Percentiles rank a stretch among this genome's conserved stretches.
These are phyloP conservation scores for Bolborhynchus lineola DNA, from an alignment of 2,113 vertebrate species.

Conservation along the genomic window DNA sequence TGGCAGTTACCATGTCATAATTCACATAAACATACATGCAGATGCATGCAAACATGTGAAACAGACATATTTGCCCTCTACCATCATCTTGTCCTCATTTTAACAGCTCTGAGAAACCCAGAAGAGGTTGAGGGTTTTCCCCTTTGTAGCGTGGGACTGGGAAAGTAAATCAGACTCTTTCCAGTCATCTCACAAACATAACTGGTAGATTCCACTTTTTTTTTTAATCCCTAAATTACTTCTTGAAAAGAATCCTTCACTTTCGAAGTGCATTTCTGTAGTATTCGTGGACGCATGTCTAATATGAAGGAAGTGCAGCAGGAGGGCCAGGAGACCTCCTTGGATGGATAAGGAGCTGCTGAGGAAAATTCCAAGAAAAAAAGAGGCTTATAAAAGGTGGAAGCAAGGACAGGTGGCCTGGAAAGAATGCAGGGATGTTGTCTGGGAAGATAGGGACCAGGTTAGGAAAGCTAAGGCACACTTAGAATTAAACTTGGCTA, in stretches of 20 bases:
- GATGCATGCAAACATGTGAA: not conserved
- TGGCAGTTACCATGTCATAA: not conserved
- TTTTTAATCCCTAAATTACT: not conserved
- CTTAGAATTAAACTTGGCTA: too few species aligned
- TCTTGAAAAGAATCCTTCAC: not conserved
- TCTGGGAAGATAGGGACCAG: too few species aligned
- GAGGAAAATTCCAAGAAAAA: too few species aligned
- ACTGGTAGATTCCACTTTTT: too few species aligned
- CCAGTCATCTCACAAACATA: not conserved
- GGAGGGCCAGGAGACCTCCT: too few species aligned
- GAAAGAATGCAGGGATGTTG: too few species aligned
- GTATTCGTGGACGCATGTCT: not conserved
- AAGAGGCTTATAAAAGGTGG: too few species aligned
- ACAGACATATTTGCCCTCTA: not conserved
- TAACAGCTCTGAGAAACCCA: not conserved
- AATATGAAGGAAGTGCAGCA: too few species aligned
- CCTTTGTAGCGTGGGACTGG: not conserved
- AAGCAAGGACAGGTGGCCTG: too few species aligned
- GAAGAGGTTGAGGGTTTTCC: not conserved
- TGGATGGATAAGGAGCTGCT: too few species aligned
- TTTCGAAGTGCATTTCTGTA: not conserved
- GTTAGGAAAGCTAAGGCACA: too few species aligned
- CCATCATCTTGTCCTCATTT: not conserved
- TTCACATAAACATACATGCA: not conserved
- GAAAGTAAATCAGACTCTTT: not conserved